Evolutionary conservation across 2,888 invertebrate species (phyloP), one percentile per base, ranked within the genome.

Genomic region (Eupithecia tripunctaria): DNA sequence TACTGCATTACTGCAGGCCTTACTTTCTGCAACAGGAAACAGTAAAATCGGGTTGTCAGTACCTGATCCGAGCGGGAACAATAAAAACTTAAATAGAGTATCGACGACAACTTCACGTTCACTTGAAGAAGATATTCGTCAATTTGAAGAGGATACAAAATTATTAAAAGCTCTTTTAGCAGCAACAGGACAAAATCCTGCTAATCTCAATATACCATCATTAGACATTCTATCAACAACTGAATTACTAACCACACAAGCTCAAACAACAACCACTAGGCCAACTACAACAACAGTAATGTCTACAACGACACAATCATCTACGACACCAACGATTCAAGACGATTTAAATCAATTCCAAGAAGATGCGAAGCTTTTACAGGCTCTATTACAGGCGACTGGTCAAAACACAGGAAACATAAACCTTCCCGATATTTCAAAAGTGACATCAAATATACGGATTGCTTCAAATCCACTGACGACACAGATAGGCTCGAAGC

Each of bases 81-180:
- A 79, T n/a, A 81, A 79, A 79, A 67, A 80, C 2, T 81, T 82
- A 64, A 81, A 78, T 68, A 80, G 79, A 67, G 77, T 80, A 38
- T 86, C 87, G 80, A 85, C 88, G 21, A 88, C 90, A 25, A 92
- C 93, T 65, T 75, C 84, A 15, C 88, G 92, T 18, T 91, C 93
- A 41, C 86, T 94, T 70, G 90, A 94, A 82, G 93, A 94, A 32
- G 95, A 94, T 72, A 88, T 95, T 18, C 88, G 87, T 70, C 93
- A 94, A 75, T 92, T 92, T 79, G 91, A 94, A 82, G 91, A 94
- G 84, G 94, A 95, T 73, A 91, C 94, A 10, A 91, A 91, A 81
- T 84, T 94, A 70, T 81, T 94, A 74, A 88, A 94, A 85, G 94
- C 93, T 3, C 84, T 94, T 29, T 86, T 94, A 79, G 88, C 91